phyloP scores from a whole-genome alignment of 2,797 vertebrate genomes.

The Syndactyla subalaris region DNA sequence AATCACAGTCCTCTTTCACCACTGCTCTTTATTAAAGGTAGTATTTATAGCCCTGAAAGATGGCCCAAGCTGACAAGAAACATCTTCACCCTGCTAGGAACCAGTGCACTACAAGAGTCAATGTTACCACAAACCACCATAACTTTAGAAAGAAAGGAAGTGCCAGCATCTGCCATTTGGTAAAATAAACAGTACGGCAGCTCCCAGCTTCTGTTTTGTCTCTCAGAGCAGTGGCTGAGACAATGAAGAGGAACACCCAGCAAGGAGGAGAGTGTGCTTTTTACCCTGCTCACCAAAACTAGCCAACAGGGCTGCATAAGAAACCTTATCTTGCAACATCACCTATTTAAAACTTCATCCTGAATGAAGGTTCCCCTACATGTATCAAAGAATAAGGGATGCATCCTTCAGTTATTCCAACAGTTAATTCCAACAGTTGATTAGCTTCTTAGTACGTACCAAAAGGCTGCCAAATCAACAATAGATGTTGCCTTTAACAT shows the following conservation, averaged over 20 bases:
- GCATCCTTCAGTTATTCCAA: not conserved
- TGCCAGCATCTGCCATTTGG: not conserved
- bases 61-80: conserved; percentile 46
- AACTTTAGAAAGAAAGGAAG: conserved; percentile 1
- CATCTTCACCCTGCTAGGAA: conserved; percentile 26
- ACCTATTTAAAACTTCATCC: not conserved
- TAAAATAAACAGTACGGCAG: not conserved
- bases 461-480: not conserved
- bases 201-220: not conserved
- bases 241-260: not conserved
- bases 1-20: not conserved
- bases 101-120: not conserved
- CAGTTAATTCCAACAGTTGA: not conserved
- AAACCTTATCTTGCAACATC: not conserved
- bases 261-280: not conserved
- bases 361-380: fast-evolving
- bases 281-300: not conserved
- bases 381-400: not conserved
- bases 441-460: not conserved
- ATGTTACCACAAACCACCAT: not conserved
- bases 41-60: conserved; percentile 43
- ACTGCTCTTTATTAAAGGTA: not conserved
- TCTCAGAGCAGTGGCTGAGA: fast-evolving
- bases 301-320: not conserved
- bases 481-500: not conserved